A percentile compares a stretch with the other conserved stretches of the same genome.
These are phyloP conservation scores for Calidris pugnax DNA, from an alignment of 2,113 vertebrate genomes.

Conservation along the genomic window DNA sequence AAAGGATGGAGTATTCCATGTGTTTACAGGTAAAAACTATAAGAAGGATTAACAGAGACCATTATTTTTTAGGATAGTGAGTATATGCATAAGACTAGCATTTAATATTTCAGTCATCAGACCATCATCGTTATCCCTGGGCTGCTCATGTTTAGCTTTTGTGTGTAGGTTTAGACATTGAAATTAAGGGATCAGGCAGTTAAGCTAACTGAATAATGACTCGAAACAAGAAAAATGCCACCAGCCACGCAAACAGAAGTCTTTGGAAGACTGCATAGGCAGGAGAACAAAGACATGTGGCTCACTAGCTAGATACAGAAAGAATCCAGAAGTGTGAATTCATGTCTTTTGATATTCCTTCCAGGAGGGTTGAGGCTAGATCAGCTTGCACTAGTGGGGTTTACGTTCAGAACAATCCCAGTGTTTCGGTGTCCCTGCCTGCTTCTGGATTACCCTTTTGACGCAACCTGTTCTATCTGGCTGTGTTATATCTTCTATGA, in stretches of 20 bases:
- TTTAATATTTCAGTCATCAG: not conserved
- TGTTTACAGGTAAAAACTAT: not conserved
- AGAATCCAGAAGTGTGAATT: not conserved
- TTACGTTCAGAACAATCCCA: not conserved
- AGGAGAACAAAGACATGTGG: not conserved
- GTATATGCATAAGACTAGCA: not conserved
- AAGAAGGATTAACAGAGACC: not conserved
- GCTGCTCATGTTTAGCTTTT: not conserved
- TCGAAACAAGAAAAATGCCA: not conserved
- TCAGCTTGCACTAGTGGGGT: rapidly evolving
- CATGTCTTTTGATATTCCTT: not conserved
- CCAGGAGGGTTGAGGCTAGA: not conserved
- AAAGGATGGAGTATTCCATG: not conserved
- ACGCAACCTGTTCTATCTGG: not conserved
- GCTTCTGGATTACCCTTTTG: not conserved
- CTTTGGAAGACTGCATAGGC: not conserved
- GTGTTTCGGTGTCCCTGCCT: not conserved
- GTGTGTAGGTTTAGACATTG: not conserved
- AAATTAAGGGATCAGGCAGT: not conserved
- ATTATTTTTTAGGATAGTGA: not conserved
- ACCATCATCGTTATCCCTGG: not conserved
- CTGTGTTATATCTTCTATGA: not conserved
- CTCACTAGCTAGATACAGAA: not conserved
- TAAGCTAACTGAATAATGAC: not conserved
- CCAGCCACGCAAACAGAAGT: not conserved